These are phyloP conservation scores for Neotoma lepida DNA, from an alignment of 2,113 vertebrate species.

Conservation along the genomic window DNA sequence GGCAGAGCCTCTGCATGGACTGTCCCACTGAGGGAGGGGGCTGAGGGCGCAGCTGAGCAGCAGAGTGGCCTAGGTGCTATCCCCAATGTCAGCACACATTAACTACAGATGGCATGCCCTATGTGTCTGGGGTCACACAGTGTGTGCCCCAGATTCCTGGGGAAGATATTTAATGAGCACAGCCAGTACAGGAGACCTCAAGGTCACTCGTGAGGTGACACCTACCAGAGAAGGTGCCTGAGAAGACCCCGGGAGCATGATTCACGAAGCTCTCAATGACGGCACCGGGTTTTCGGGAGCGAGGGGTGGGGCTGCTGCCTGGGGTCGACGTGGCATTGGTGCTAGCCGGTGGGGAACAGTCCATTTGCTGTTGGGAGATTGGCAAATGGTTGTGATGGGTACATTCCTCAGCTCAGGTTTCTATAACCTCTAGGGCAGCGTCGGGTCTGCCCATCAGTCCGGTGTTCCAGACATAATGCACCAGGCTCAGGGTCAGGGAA, in stretches of 20 bases:
- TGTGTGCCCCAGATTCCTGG: not conserved
- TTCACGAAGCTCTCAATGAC: slow-evolving; percentile 98
- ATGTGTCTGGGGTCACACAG: not conserved
- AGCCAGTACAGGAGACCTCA: not conserved
- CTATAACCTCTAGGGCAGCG: not conserved
- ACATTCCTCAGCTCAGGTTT: not conserved
- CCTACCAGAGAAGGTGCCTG: slow-evolving; percentile 97
- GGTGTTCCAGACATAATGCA: not conserved
- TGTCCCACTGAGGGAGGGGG: not conserved
- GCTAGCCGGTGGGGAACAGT: slow-evolving; percentile 86
- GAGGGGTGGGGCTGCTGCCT: slow-evolving; percentile 83
- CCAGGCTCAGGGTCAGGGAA: not conserved
- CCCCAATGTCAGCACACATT: not conserved
- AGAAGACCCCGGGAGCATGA: slow-evolving; percentile 97
- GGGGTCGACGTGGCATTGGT: slow-evolving; percentile 79
- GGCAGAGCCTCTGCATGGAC: not conserved
- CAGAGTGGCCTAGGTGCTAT: not conserved
- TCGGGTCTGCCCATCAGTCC: too few species aligned
- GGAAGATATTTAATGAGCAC: too few species aligned
- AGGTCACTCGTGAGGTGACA: rapidly evolving
- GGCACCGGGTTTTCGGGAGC: slow-evolving; percentile 94
- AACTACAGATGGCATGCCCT: not conserved
- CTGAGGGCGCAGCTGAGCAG: not conserved
- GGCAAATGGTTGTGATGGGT: rapidly evolving
- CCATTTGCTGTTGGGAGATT: slow-evolving; percentile 84